These are phyloP conservation scores for Azorinus chamasolen DNA, from an alignment of 2,888 invertebrate species.

Conservation along the genomic window DNA sequence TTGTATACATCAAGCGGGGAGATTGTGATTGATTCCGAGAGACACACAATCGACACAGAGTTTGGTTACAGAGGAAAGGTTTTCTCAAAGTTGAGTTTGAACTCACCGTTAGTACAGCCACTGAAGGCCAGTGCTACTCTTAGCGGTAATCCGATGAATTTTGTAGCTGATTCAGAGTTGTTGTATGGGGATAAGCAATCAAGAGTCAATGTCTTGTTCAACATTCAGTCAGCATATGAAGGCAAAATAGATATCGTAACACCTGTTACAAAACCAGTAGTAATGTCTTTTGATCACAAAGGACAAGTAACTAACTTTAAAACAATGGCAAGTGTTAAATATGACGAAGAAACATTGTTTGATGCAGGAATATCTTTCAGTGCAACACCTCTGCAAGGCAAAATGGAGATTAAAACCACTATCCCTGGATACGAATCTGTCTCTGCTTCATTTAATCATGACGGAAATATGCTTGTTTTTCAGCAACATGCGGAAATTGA, in stretches of 20 bases:
- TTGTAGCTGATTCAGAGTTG: too few species aligned
- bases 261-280: too few species aligned
- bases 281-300: constrained; percentile 37
- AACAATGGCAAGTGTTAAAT: neutral
- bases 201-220: constrained; percentile 6
- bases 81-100: too few species aligned
- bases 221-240: constrained; percentile 12
- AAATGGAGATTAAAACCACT: neutral
- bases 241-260: neutral
- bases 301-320: constrained; percentile 45
- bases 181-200: neutral
- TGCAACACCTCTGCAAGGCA: neutral
- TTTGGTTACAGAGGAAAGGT: too few species aligned
- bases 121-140: too few species aligned
- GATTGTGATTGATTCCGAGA: too few species aligned
- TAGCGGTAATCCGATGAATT: too few species aligned
- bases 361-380: constrained; percentile 18
- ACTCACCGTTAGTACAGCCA: too few species aligned
- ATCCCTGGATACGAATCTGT: constrained; percentile 18
- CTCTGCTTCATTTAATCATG: constrained; percentile 37
- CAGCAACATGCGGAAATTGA: constrained; percentile 46
- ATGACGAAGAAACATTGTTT: constrained; percentile 11
- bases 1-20: too few species aligned
- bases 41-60: too few species aligned
- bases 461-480: constrained; percentile 33